Conservation (phyloP, 2,797 vertebrate genomes). For the Austrolebias charrua region DNA sequence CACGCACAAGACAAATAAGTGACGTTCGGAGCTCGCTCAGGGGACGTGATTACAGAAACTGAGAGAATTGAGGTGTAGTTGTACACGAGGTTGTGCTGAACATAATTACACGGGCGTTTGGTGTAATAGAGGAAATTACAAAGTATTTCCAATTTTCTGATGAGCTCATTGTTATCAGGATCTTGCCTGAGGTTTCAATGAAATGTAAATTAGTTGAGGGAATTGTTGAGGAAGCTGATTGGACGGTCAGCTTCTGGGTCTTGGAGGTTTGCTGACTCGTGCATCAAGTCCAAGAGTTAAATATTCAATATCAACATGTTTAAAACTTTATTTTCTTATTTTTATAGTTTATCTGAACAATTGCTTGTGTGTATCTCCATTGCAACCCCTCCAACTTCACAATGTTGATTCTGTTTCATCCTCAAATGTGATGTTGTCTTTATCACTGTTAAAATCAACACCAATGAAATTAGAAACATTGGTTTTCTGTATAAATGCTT, state of each 20-base stretch:
- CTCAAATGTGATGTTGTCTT: no score
- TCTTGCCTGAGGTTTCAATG: constrained; percentile 35
- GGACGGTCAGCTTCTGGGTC: constrained; percentile 11
- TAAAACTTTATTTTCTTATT: constrained; percentile 1
- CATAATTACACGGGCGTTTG: constrained; percentile 47
- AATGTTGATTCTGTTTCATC: no score
- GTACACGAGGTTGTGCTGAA: constrained; percentile 12
- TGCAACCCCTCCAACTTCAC: neutral
- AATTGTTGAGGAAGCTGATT: constrained; percentile 35
- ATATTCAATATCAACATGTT: constrained; percentile 12
- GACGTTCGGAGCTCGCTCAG: constrained; percentile 8
- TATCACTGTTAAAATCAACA: no score
- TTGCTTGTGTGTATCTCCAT: neutral
- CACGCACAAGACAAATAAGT: constrained; percentile 34
- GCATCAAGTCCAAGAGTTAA: neutral
- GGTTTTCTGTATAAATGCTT: no score
- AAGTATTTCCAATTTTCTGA: constrained; percentile 21
- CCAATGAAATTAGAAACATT: no score
- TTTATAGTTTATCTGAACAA: neutral
- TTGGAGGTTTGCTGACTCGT: constrained; percentile 16
- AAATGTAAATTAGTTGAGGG: constrained; percentile 32
- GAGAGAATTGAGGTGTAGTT: constrained; percentile 18
- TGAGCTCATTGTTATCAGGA: constrained; percentile 30
- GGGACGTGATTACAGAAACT: constrained; percentile 37
- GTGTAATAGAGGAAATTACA: constrained; percentile 39